phyloP scores from a whole-genome alignment of 2,888 invertebrate genomes.

The Eristalinus aeneus region DNA sequence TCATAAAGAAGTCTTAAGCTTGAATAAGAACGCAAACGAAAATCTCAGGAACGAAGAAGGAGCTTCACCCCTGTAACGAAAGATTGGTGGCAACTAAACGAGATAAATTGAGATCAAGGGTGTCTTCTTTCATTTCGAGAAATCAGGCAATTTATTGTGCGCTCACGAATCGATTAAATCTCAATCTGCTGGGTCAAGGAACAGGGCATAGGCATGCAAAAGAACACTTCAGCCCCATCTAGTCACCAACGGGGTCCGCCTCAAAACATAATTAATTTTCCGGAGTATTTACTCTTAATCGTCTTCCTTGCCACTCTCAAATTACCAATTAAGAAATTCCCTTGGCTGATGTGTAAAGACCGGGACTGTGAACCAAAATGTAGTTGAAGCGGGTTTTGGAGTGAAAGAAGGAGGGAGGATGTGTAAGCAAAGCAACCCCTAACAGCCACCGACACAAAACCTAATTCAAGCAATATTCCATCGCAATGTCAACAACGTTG shows the following conservation, averaged over 20 bases:
- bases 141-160: background rate
- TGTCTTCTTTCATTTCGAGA: background rate
- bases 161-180: background rate
- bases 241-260: background rate
- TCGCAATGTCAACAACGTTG: conserved; percentile 1
- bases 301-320: conserved; percentile 51
- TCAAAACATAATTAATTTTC: conserved; percentile 41
- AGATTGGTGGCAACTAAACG: background rate
- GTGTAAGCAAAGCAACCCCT: background rate
- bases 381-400: too few species aligned
- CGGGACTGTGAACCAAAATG: background rate
- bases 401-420: background rate
- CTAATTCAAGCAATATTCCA: background rate
- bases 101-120: background rate
- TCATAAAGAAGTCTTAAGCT: too few species aligned
- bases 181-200: background rate
- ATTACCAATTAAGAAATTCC: conserved; percentile 61
- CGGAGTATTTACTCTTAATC: conserved; percentile 46
- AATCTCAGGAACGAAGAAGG: too few species aligned
- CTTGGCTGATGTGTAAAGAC: conserved; percentile 20
- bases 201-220: background rate
- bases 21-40: too few species aligned
- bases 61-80: too few species aligned
- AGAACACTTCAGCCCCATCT: background rate
- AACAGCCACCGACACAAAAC: background rate